Evolutionary conservation across 2,797 vertebrate species (phyloP).

Genomic region (Sciurus vulgaris): DNA sequence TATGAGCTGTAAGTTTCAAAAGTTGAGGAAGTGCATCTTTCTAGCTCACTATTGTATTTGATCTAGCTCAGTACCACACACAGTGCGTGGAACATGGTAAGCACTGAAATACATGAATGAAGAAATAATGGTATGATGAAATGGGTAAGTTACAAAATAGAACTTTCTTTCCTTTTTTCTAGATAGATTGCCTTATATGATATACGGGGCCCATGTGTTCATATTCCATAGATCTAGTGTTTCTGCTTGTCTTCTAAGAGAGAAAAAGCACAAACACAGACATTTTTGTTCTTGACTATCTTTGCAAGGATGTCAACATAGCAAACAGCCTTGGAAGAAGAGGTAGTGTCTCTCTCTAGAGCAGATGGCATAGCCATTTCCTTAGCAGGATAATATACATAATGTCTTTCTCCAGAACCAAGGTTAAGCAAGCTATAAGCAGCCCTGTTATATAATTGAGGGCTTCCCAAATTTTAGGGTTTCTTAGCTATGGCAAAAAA

Average conservation of each 20-base stretch:
- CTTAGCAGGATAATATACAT: background rate
- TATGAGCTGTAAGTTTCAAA: background rate
- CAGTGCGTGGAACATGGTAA: background rate
- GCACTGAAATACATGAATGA: background rate
- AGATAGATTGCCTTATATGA: background rate
- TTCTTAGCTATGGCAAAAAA: background rate
- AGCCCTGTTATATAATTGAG: background rate
- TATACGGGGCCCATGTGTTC: background rate
- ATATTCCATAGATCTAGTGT: background rate
- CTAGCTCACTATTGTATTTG: background rate
- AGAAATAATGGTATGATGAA: background rate
- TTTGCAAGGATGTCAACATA: background rate
- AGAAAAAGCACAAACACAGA: background rate
- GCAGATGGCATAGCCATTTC: background rate
- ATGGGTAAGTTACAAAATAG: background rate
- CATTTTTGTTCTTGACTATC: background rate
- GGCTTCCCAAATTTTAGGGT: background rate
- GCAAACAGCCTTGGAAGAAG: background rate
- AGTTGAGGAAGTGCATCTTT: background rate
- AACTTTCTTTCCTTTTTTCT: background rate
- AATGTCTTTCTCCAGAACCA: background rate
- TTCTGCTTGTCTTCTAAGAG: conserved; percentile 14
- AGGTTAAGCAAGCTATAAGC: background rate
- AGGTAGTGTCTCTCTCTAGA: background rate
- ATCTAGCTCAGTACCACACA: background rate